These are phyloP conservation scores for Teinopalpus imperialis DNA, from an alignment of 2,888 invertebrate species.

Conservation along the genomic window DNA sequence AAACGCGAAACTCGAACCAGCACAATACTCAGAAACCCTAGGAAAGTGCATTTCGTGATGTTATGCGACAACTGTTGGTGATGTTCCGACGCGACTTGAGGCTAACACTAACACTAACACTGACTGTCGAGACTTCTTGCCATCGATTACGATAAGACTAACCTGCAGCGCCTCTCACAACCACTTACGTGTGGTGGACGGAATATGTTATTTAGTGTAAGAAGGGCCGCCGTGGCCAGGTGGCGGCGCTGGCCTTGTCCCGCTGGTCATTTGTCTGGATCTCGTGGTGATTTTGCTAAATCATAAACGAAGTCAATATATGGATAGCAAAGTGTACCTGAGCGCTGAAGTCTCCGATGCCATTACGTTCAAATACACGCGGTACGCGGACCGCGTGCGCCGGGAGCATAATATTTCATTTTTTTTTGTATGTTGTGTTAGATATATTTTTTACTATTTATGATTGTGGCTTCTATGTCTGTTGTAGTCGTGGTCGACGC, in stretches of 20 bases:
- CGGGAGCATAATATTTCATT: not conserved
- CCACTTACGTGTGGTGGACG: too few relatives aligned
- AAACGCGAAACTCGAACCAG: slow-evolving; percentile 33
- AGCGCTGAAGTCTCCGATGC: slow-evolving; percentile 9
- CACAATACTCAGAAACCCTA: slow-evolving; percentile 36
- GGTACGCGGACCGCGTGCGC: not conserved
- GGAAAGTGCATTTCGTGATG: slow-evolving; percentile 4
- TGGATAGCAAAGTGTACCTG: slow-evolving; percentile 12
- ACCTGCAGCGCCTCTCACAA: slow-evolving; percentile 1
- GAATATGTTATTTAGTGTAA: not conserved
- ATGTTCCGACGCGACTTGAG: slow-evolving; percentile 29
- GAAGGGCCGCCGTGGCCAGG: not conserved
- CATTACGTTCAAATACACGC: slow-evolving; percentile 3
- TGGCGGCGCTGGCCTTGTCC: too few relatives aligned
- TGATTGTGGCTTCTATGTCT: slow-evolving; percentile 15
- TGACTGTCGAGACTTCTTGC: slow-evolving; percentile 50
- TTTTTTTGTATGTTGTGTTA: slow-evolving; percentile 6
- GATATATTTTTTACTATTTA: slow-evolving; percentile 11
- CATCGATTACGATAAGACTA: slow-evolving; percentile 42
- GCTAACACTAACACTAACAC: slow-evolving; percentile 37
- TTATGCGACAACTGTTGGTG: not conserved
- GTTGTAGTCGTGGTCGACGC: not conserved
- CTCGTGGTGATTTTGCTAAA: slow-evolving; percentile 24
- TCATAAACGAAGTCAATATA: slow-evolving; percentile 5
- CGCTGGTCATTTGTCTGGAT: too few relatives aligned